Evolutionary conservation across 2,888 invertebrate genomes (phyloP).

Genomic region (Cotesia congregata): DNA sequence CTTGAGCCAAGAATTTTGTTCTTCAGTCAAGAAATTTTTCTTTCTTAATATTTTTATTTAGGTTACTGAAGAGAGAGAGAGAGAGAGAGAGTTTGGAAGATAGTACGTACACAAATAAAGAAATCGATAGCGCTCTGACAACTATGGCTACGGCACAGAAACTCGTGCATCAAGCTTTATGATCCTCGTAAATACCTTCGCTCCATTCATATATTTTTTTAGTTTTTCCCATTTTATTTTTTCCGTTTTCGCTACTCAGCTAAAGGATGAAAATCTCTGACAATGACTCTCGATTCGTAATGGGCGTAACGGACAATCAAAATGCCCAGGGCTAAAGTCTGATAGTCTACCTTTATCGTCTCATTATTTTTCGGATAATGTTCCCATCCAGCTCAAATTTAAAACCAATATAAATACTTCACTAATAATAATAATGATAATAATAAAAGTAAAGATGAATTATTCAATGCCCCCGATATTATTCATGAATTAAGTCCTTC

Average conservation of each 20-base stretch:
- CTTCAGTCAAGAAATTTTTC: too few species aligned
- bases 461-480: slow-evolving; percentile 24
- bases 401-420: slow-evolving; percentile 28
- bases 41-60: too few species aligned
- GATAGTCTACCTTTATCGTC: slow-evolving; percentile 15
- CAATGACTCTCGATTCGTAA: slow-evolving; percentile 15
- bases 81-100: background rate
- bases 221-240: background rate
- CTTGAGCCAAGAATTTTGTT: background rate
- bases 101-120: background rate
- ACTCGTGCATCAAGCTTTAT: slow-evolving; percentile 33
- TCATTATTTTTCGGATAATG: slow-evolving; percentile 26
- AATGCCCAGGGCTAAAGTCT: background rate
- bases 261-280: slow-evolving; percentile 17
- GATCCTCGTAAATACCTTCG: slow-evolving; percentile 38
- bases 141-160: slow-evolving; percentile 26
- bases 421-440: background rate
- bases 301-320: slow-evolving; percentile 9
- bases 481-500: slow-evolving; percentile 9
- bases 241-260: background rate
- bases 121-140: slow-evolving; percentile 25
- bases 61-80: too few species aligned
- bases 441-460: slow-evolving; percentile 17
- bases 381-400: background rate
- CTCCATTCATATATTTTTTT: slow-evolving; percentile 25